phyloP scores from a whole-genome alignment of 2,888 invertebrate genomes.

The Melikaiella ostensackeni region DNA sequence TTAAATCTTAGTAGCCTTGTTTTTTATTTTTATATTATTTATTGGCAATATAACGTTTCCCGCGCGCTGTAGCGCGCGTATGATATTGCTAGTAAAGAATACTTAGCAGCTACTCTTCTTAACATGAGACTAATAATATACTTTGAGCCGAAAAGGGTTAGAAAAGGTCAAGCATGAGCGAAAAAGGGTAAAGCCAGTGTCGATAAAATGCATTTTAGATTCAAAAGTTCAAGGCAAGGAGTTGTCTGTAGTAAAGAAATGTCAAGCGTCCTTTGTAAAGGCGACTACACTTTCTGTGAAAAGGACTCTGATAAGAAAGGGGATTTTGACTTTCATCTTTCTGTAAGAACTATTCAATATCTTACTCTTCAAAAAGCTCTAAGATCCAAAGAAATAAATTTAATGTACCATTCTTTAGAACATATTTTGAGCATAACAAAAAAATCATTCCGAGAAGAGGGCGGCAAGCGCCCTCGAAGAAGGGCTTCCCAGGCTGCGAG shows the following conservation, averaged over 20 bases:
- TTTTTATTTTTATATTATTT: too few relatives aligned
- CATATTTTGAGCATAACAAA: too few relatives aligned
- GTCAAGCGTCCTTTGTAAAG: conserved; percentile 18
- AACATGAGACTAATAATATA: neutral
- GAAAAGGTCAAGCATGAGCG: conserved; percentile 15
- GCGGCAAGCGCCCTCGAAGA: too few relatives aligned
- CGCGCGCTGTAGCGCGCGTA: too few relatives aligned
- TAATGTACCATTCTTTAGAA: neutral
- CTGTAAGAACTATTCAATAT: conserved; percentile 1
- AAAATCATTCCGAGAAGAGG: too few relatives aligned
- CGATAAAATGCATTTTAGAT: conserved; percentile 31
- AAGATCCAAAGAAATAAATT: neutral
- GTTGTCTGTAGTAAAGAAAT: conserved; percentile 18
- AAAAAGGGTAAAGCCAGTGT: conserved; percentile 5
- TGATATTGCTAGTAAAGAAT: too few relatives aligned
- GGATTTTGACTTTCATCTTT: neutral
- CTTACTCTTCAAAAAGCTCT: neutral
- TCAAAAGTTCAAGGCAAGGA: conserved; percentile 30
- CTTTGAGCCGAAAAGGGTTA: neutral
- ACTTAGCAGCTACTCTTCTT: neutral
- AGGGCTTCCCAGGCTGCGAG: too few relatives aligned
- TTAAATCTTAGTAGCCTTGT: too few relatives aligned
- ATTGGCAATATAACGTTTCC: too few relatives aligned
- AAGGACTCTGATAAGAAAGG: neutral
- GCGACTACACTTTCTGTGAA: neutral